Percentiles rank a stretch among this genome's conserved stretches.
These are phyloP conservation scores for Valencia hispanica DNA, from an alignment of 2,797 vertebrate species.

Conservation along the genomic window DNA sequence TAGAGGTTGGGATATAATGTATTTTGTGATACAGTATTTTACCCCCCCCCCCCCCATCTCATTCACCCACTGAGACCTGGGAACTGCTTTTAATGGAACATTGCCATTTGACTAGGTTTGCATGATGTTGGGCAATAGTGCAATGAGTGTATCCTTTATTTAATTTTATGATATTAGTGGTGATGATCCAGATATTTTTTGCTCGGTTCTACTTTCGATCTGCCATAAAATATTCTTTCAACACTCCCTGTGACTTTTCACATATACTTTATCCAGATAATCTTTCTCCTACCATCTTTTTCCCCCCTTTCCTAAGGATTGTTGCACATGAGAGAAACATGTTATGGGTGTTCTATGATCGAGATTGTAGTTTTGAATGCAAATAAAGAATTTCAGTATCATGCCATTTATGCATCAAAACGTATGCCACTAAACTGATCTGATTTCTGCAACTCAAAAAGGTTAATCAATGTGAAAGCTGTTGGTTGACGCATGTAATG, in stretches of 20 bases:
- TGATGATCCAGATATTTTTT: neutral
- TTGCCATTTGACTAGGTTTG: neutral
- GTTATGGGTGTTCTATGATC: neutral
- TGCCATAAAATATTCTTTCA: neutral
- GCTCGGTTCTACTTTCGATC: neutral
- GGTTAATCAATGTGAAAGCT: neutral
- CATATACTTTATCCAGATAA: neutral
- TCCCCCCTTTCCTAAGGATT: neutral
- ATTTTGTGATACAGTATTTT: neutral
- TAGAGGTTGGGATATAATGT: neutral
- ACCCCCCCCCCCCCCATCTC: neutral
- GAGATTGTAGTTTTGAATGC: neutral
- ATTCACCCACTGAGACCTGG: slow-evolving; percentile 6
- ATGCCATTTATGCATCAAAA: neutral
- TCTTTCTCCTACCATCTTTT: too few species aligned
- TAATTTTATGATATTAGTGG: neutral
- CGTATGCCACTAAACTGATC: neutral
- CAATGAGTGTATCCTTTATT: neutral
- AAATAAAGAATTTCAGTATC: neutral
- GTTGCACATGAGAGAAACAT: neutral
- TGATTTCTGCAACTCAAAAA: neutral
- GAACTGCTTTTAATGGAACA: slow-evolving; percentile 5
- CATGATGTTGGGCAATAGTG: neutral
- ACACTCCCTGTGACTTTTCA: neutral
- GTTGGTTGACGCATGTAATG: too few species aligned